These are phyloP conservation scores for Delia radicum DNA, from an alignment of 1,140 invertebrate genomes.

Conservation along the genomic window DNA sequence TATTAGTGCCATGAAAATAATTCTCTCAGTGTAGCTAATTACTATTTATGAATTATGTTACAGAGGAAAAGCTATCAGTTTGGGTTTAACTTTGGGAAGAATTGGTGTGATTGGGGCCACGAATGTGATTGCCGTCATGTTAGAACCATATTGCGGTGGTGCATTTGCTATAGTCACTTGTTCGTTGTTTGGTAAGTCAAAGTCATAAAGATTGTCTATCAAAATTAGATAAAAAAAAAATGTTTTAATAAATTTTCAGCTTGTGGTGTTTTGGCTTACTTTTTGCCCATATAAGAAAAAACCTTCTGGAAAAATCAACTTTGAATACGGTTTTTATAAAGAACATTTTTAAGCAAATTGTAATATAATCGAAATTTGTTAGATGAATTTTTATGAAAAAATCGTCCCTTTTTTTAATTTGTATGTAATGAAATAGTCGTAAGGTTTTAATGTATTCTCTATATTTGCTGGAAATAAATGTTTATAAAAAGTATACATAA, in stretches of 20 bases:
- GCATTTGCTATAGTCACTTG: slow-evolving; percentile 53
- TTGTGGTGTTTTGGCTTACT: slow-evolving; percentile 37
- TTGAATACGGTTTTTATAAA: too few relatives aligned
- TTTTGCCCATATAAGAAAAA: slow-evolving; percentile 43
- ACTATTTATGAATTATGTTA: neutral
- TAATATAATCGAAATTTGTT: too few relatives aligned
- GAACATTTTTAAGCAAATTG: too few relatives aligned
- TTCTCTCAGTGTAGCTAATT: too few relatives aligned
- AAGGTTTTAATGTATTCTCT: too few relatives aligned
- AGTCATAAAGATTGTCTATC: neutral
- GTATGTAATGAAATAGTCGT: too few relatives aligned
- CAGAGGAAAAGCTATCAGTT: slow-evolving; percentile 63
- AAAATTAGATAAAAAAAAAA: neutral
- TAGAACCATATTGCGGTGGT: slow-evolving; percentile 58
- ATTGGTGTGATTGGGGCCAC: slow-evolving; percentile 61
- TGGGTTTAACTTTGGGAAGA: slow-evolving; percentile 62
- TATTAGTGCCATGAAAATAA: too few relatives aligned
- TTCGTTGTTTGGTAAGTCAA: slow-evolving; percentile 40
- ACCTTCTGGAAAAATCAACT: too few relatives aligned
- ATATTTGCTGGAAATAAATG: too few relatives aligned
- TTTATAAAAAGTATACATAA: too few relatives aligned
- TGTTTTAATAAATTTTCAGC: slow-evolving; percentile 32
- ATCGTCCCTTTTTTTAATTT: too few relatives aligned
- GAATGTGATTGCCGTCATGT: slow-evolving; percentile 60
- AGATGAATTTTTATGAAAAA: too few relatives aligned